Conservation (phyloP, 2,113 vertebrate species). For the Ciconia maguari region DNA sequence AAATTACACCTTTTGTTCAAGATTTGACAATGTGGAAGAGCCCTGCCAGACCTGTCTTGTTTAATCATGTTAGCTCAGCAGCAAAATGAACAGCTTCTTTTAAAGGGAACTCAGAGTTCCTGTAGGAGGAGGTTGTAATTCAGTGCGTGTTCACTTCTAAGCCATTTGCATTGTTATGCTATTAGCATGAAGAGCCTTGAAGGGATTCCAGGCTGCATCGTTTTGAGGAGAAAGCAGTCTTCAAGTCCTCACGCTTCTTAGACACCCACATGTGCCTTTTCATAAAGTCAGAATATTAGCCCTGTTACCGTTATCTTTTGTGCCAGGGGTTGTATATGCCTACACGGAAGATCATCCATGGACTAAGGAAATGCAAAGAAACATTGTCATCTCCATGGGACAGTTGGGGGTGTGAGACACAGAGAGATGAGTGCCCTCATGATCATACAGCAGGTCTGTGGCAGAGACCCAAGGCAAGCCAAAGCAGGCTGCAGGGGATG, state of each 20-base stretch:
- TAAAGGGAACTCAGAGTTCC: not conserved
- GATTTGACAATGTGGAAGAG: constrained; percentile 55
- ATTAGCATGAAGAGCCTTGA: not conserved
- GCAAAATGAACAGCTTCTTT: not conserved
- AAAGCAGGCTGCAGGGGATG: not conserved
- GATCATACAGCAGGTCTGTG: not conserved
- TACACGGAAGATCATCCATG: rapidly evolving
- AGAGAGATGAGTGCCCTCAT: not conserved
- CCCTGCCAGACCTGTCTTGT: constrained; percentile 55
- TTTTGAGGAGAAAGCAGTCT: not conserved
- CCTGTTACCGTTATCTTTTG: rapidly evolving
- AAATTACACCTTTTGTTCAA: constrained; percentile 48
- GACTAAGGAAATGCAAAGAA: not conserved
- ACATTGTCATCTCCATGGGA: not conserved
- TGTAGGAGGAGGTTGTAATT: not conserved
- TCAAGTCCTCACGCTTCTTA: not conserved
- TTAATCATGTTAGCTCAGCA: constrained; percentile 53
- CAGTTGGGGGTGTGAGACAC: not conserved
- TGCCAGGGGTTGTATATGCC: rapidly evolving
- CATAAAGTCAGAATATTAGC: not conserved
- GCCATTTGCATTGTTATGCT: not conserved
- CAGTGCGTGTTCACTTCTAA: not conserved
- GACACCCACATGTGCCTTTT: not conserved
- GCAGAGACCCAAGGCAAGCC: not conserved
- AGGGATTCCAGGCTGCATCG: not conserved